Evolutionary conservation across 2,113 vertebrate genomes (phyloP).

Genomic region (Aythya baeri): DNA sequence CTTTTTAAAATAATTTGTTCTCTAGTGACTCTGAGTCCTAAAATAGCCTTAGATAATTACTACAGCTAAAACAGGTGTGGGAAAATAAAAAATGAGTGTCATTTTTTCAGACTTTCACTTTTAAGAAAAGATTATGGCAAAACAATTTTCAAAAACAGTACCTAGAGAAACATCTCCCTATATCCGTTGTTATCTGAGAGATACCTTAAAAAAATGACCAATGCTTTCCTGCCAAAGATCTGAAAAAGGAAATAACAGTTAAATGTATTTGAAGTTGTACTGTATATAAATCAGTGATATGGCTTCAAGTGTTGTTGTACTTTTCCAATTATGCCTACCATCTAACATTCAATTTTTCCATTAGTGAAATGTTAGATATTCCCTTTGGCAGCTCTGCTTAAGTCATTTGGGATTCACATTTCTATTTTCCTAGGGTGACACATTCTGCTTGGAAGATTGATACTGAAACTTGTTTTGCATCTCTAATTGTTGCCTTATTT

Average conservation of each 20-base stretch:
- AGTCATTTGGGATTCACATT: slow-evolving; percentile 42
- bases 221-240: not conserved
- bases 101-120: not conserved
- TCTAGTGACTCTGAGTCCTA: not conserved
- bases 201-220: not conserved
- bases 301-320: not conserved
- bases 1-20: not conserved
- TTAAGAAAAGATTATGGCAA: not conserved
- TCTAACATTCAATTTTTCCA: slow-evolving; percentile 2
- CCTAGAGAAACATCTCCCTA: not conserved
- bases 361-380: slow-evolving; percentile 12
- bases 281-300: not conserved
- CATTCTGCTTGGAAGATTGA: not conserved
- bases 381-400: slow-evolving; percentile 24
- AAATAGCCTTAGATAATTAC: not conserved
- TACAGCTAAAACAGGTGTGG: not conserved
- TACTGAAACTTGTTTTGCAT: slow-evolving; percentile 42
- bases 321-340: slow-evolving; percentile 33
- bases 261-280: not conserved
- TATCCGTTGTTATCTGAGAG: not conserved
- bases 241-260: not conserved
- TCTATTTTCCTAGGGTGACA: slow-evolving; percentile 33
- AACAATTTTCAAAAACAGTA: not conserved
- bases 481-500: slow-evolving; percentile 48
- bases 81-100: not conserved